These are phyloP conservation scores for Petrolisthes manimaculis DNA, from an alignment of 2,888 invertebrate species.

Conservation along the genomic window DNA sequence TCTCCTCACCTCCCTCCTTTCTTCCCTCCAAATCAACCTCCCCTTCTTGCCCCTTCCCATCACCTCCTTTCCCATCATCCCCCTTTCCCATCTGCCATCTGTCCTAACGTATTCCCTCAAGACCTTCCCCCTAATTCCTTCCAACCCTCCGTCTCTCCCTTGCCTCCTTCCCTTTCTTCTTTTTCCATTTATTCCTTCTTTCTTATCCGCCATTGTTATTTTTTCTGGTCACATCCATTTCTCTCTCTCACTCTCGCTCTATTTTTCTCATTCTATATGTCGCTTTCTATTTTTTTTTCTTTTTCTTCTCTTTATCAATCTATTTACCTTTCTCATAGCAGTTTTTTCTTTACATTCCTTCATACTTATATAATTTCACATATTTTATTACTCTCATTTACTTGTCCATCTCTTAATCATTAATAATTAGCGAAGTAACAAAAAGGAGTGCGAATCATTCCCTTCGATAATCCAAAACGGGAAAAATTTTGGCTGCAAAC, in stretches of 20 bases:
- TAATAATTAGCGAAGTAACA: neutral
- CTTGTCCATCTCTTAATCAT: neutral
- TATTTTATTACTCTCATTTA: neutral
- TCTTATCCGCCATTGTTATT: neutral
- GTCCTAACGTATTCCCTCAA: neutral
- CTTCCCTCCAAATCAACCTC: too few relatives aligned
- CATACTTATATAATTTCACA: neutral
- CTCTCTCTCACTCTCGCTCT: neutral
- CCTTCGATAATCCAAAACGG: too few relatives aligned
- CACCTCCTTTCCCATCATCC: neutral
- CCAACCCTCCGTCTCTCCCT: neutral
- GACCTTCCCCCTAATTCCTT: neutral
- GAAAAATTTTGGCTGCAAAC: too few relatives aligned
- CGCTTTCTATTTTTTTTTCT: neutral
- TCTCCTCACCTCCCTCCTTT: neutral
- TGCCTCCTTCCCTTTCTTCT: neutral
- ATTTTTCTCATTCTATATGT: neutral
- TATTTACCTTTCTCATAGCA: neutral
- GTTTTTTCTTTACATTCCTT: neutral
- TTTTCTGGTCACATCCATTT: neutral
- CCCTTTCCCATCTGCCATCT: neutral
- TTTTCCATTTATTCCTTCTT: neutral
- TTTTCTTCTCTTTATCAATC: neutral
- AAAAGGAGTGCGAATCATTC: too few relatives aligned
- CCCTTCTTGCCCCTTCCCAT: neutral